Evolutionary conservation across 2,113 vertebrate genomes (phyloP).

Genomic region (Hymenochirus boettgeri): DNA sequence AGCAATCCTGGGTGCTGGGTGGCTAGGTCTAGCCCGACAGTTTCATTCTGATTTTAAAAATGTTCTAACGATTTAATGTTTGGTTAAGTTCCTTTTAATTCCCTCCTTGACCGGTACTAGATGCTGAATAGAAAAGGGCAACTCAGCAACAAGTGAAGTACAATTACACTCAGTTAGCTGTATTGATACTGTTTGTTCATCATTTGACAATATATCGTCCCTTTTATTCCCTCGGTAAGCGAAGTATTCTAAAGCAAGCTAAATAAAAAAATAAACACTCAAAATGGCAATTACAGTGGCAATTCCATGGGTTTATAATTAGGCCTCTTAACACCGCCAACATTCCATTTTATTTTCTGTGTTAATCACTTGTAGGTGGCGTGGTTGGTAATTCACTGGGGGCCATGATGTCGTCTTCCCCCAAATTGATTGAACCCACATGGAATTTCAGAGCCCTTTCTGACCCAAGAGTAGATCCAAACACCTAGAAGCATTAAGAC

Average conservation of each 20-base stretch:
- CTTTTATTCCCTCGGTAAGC: background rate
- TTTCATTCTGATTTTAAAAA: too few relatives aligned
- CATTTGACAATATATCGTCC: background rate
- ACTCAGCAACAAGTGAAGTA: too few relatives aligned
- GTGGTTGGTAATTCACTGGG: slow-evolving; percentile 29
- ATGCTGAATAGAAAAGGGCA: too few relatives aligned
- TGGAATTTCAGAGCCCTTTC: slow-evolving; percentile 51
- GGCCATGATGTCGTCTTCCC: slow-evolving; percentile 54
- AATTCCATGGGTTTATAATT: background rate
- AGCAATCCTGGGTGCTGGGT: too few relatives aligned
- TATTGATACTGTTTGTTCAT: background rate
- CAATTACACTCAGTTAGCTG: too few relatives aligned
- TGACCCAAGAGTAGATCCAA: slow-evolving; percentile 68
- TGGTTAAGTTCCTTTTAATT: too few relatives aligned
- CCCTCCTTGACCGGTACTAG: too few relatives aligned
- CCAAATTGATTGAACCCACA: slow-evolving; percentile 57
- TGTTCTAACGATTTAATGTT: too few relatives aligned
- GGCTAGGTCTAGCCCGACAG: too few relatives aligned
- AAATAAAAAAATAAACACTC: background rate
- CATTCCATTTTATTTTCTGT: background rate
- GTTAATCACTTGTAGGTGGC: slow-evolving; percentile 12
- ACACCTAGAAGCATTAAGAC: slow-evolving; percentile 72
- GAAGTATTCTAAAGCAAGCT: too few relatives aligned
- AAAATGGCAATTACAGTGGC: background rate
- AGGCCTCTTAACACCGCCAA: background rate